phyloP scores from a whole-genome alignment of 2,113 vertebrate genomes.

The Rhipidura dahli region DNA sequence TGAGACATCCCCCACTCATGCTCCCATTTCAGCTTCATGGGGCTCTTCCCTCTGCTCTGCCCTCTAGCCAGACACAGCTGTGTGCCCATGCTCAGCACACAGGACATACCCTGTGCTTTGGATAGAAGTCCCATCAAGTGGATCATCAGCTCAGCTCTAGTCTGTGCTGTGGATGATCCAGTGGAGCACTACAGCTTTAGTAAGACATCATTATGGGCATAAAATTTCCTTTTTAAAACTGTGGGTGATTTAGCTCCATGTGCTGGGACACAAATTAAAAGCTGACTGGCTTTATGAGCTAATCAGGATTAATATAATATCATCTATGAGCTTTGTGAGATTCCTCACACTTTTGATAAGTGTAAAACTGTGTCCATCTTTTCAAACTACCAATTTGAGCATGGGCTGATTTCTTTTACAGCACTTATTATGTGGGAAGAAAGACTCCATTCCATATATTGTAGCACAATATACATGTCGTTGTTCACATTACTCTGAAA shows the following conservation, averaged over 20 bases:
- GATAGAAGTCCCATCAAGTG: not conserved
- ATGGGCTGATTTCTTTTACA: slow-evolving; percentile 1
- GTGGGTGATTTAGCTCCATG: slow-evolving; percentile 8
- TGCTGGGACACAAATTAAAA: slow-evolving; percentile 7
- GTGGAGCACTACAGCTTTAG: not conserved
- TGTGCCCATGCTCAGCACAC: not conserved
- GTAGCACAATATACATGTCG: slow-evolving; percentile 16
- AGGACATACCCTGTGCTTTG: not conserved
- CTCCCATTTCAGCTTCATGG: not conserved
- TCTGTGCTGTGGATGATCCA: not conserved
- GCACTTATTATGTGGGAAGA: slow-evolving; percentile 14
- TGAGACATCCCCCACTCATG: not conserved
- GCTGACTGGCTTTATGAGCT: slow-evolving; percentile 8
- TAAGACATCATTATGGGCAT: not conserved
- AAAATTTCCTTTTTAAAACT: not conserved
- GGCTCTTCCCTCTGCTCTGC: not conserved
- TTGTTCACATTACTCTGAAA: slow-evolving; percentile 56
- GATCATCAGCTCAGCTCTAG: not conserved
- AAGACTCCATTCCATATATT: not conserved
- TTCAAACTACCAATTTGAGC: not conserved
- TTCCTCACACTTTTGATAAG: not conserved
- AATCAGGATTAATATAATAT: slow-evolving; percentile 10
- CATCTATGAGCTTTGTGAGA: not conserved
- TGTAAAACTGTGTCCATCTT: not conserved
- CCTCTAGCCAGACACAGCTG: not conserved